Evolutionary conservation across 2,113 vertebrate species (phyloP).

Genomic region (Cryptoleucopteryx plumbea): DNA sequence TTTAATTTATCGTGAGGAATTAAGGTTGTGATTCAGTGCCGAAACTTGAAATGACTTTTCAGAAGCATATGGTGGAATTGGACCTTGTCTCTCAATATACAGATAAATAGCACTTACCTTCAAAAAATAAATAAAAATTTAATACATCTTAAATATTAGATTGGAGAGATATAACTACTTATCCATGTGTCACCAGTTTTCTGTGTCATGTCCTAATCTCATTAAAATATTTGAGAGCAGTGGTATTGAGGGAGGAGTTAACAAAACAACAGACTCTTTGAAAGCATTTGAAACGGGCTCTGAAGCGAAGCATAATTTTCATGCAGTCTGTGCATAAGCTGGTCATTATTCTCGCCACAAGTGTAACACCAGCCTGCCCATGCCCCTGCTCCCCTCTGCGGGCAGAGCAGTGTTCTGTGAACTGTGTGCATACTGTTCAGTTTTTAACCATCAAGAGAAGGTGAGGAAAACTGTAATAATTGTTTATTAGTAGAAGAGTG

Average conservation of each 20-base stretch:
- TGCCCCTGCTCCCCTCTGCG: fast-evolving
- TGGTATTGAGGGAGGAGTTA: background rate
- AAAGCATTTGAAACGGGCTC: background rate
- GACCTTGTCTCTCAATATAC: fast-evolving
- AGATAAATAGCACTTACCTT: background rate
- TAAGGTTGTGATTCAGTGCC: background rate
- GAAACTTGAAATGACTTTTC: background rate
- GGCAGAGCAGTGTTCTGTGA: background rate
- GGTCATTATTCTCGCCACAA: background rate
- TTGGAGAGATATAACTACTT: background rate
- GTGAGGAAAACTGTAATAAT: background rate
- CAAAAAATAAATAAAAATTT: background rate
- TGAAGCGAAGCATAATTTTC: background rate
- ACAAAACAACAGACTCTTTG: background rate
- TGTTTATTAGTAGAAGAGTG: background rate
- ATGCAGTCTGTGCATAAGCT: background rate
- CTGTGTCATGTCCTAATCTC: background rate
- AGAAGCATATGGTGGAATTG: background rate
- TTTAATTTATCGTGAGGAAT: background rate
- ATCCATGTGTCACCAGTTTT: background rate
- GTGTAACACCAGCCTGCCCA: background rate
- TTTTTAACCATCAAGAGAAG: background rate
- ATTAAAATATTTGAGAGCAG: background rate
- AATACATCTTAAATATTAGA: background rate
- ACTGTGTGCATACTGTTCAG: background rate